phyloP scores from a whole-genome alignment of 1,140 invertebrate genomes.

The Bombus waltoni region DNA sequence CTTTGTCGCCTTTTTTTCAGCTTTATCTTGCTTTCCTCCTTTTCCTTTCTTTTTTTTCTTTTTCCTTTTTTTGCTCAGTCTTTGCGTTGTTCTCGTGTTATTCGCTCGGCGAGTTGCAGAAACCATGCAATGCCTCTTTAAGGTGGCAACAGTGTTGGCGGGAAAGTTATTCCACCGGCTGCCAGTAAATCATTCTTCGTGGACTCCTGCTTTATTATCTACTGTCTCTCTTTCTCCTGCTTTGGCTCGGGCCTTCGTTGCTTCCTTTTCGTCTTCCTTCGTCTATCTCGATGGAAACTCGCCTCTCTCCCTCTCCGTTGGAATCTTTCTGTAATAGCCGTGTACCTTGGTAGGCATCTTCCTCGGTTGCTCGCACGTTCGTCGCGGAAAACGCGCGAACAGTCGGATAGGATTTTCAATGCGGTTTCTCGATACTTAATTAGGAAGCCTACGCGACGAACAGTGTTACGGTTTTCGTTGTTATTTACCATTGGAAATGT shows the following conservation, averaged over 20 bases:
- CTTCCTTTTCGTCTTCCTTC: constrained; percentile 44
- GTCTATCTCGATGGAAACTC: constrained; percentile 19
- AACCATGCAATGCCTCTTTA: constrained; percentile 68
- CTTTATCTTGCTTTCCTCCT: too few species aligned
- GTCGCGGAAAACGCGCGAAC: constrained; percentile 37
- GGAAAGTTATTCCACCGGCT: constrained; percentile 78
- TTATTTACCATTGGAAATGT: background rate
- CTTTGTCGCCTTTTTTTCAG: background rate
- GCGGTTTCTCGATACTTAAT: background rate
- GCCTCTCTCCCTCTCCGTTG: background rate
- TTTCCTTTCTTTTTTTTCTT: background rate
- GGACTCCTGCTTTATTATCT: constrained; percentile 79
- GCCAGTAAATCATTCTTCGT: constrained; percentile 78
- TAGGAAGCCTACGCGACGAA: background rate
- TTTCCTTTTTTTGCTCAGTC: too few species aligned
- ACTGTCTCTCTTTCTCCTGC: constrained; percentile 62
- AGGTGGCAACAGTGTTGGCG: constrained; percentile 79
- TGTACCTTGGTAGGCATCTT: background rate
- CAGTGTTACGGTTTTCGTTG: background rate
- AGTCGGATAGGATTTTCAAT: background rate
- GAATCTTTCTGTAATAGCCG: constrained; percentile 22
- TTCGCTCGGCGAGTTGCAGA: constrained; percentile 13
- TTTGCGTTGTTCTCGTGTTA: background rate
- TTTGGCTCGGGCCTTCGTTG: constrained; percentile 4
- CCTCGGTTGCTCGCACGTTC: background rate